These are phyloP conservation scores for Zaprionus davidi DNA, from an alignment of 1,140 invertebrate species.

Conservation along the genomic window DNA sequence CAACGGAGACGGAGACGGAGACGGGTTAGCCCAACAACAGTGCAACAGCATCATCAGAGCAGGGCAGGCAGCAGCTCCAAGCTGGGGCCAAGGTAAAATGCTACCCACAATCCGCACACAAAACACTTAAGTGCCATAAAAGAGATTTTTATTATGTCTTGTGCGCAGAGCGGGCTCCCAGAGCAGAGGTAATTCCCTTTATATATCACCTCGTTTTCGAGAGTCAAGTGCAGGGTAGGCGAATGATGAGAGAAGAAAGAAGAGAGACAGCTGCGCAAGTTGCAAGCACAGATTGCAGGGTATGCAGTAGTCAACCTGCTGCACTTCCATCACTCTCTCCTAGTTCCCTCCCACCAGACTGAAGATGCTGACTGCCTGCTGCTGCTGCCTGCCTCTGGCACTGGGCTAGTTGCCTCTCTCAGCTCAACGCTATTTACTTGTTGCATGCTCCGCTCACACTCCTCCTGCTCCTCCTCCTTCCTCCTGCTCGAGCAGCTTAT, in stretches of 20 bases:
- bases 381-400: constrained; percentile 39
- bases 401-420: constrained; percentile 23
- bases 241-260: background rate
- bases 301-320: background rate
- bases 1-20: constrained; percentile 12
- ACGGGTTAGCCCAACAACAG: constrained; percentile 20
- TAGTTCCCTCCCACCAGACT: constrained; percentile 23
- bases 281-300: background rate
- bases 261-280: background rate
- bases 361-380: constrained; percentile 43
- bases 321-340: background rate
- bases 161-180: constrained; percentile 54
- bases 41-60: constrained; percentile 5
- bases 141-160: constrained; percentile 83
- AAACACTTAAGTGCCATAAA: constrained; percentile 82
- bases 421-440: constrained; percentile 54
- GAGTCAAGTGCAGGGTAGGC: background rate
- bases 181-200: constrained; percentile 51
- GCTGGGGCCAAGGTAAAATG: constrained; percentile 68
- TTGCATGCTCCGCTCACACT: constrained; percentile 40
- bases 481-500: constrained; percentile 68
- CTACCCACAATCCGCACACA: constrained; percentile 80
- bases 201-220: constrained; percentile 31
- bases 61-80: constrained; percentile 23
- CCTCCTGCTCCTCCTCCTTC: too few relatives aligned